phyloP scores from a whole-genome alignment of 2,888 invertebrate species.

The Rhingia rostrata region DNA sequence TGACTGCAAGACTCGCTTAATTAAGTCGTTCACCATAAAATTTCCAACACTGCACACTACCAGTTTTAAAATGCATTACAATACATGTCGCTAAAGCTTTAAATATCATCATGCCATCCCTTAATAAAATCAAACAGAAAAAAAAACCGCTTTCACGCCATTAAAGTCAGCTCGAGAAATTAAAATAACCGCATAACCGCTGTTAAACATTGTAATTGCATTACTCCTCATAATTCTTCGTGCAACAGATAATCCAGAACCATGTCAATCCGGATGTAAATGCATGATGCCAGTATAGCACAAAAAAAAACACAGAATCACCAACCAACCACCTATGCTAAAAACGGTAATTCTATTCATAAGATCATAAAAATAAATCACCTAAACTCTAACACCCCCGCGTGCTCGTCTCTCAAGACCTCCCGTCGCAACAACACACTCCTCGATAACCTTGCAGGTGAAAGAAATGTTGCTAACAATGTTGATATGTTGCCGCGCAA shows the following conservation, averaged over 20 bases:
- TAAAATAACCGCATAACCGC: slow-evolving; percentile 8
- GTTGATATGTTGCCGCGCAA: slow-evolving; percentile 23
- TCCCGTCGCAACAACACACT: slow-evolving; percentile 21
- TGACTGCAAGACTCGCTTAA: no score
- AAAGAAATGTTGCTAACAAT: slow-evolving; percentile 43
- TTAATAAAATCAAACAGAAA: background rate
- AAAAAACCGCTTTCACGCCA: background rate
- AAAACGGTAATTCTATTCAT: slow-evolving; percentile 68
- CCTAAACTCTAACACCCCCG: slow-evolving; percentile 47
- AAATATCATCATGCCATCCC: slow-evolving; percentile 12
- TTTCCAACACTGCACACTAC: no score
- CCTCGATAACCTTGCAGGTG: slow-evolving; percentile 63
- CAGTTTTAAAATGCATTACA: no score
- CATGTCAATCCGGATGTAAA: slow-evolving; percentile 59
- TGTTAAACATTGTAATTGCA: slow-evolving; percentile 19
- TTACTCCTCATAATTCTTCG: slow-evolving; percentile 8
- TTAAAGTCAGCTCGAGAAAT: background rate
- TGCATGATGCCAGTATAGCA: slow-evolving; percentile 31
- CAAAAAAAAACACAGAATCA: slow-evolving; percentile 17
- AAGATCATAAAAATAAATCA: slow-evolving; percentile 68
- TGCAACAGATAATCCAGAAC: slow-evolving; percentile 35
- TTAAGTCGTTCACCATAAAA: no score
- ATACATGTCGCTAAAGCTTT: background rate
- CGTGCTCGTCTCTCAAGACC: slow-evolving; percentile 24
- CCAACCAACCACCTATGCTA: slow-evolving; percentile 25